Conservation (phyloP, 2,113 vertebrate genomes). For the Cygnus atratus region DNA sequence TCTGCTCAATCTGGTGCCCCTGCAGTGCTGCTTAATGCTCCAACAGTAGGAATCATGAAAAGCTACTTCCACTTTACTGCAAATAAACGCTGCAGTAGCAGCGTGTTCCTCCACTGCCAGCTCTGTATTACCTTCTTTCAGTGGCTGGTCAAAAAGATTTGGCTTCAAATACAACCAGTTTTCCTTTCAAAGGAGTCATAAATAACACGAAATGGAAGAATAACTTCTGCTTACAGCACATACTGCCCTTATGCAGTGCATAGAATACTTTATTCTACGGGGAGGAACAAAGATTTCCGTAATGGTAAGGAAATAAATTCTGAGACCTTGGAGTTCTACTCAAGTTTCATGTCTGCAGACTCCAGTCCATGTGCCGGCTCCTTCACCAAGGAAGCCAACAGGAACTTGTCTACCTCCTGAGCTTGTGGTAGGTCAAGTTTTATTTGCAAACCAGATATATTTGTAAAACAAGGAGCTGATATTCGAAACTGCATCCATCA, state of each 20-base stretch:
- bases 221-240: not conserved
- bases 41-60: not conserved
- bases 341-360: not conserved
- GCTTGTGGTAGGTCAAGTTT: not conserved
- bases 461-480: not conserved
- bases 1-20: not conserved
- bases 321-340: not conserved
- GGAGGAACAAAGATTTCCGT: not conserved
- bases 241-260: not conserved
- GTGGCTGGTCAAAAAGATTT: not conserved
- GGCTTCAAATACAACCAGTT: not conserved
- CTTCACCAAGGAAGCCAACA: not conserved
- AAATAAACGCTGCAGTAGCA: not conserved
- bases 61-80: not conserved
- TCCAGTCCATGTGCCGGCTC: not conserved
- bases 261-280: not conserved
- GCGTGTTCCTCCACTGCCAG: rapidly evolving
- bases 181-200: not conserved
- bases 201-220: not conserved
- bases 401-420: not conserved
- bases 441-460: not conserved
- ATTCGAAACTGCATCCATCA: not conserved
- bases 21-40: not conserved
- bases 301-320: not conserved
- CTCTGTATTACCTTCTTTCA: not conserved